Base-by-base conservation (phyloP, 1,140 invertebrate species). In the Drosophila saltans region DNA sequence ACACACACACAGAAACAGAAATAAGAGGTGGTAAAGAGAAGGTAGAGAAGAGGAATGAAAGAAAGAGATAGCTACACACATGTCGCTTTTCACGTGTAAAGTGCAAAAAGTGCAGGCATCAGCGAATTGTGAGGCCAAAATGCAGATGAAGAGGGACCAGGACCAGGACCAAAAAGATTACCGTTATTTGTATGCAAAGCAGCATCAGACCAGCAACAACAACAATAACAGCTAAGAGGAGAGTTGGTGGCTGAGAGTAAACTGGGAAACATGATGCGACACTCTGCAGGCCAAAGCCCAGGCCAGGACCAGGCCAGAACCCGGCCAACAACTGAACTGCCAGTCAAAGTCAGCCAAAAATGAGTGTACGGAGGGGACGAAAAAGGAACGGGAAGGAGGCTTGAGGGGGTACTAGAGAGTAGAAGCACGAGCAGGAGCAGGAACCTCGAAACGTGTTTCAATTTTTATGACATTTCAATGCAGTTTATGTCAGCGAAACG, bases 381-480 rank as follows among this genome's bases (percentile, higher is more conserved):
- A 16, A 16, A 16, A 11, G 8, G 1, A 61, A 10, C 24, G 41
- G 33, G 30, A 30, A 65, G 64, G 43, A 30, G 56, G 6, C 62
- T 11, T 8, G 33, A 4, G 39, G 40, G 21, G 36, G 52, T 26
- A 39, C 39, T 11, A n/a, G 58, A n/a, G 58, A 36, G 40, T 36
- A 45, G 30, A 28, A 61, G 55, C 36, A 58, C 28, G 40, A 81
- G 59, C 79, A 63, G 40, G 69, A 69, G 65, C 69, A 58, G 62
- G 30, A 80, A 61, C 30, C 55, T 41, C 45, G 67, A 72, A 80
- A 86, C 84, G 84, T 89, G 80, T 89, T 88, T 78, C 84, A 83
- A 89, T 88, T 88, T 88, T 83, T 89, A 89, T 89, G 84, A 88
- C 84, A 89, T 88, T 89, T 78, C 84, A 88, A 84, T 88, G 84